phyloP scores from a whole-genome alignment of 2,888 invertebrate genomes.

The Petrolisthes cinctipes region DNA sequence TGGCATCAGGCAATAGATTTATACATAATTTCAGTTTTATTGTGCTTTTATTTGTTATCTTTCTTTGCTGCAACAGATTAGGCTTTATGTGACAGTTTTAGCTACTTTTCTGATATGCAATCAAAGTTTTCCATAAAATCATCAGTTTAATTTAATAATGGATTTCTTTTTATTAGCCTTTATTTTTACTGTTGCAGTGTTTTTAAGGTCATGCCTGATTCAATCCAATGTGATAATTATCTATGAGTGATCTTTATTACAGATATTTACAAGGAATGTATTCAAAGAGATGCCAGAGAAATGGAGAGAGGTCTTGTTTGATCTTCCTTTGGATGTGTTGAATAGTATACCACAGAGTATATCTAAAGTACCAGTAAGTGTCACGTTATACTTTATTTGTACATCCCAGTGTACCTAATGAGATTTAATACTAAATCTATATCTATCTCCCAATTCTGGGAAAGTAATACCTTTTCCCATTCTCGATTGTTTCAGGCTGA shows the following conservation, averaged over 20 bases:
- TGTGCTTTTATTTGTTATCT: no score
- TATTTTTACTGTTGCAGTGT: no score
- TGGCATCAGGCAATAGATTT: no score
- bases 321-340: slow-evolving; percentile 24
- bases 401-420: background rate
- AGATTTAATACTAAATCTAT: background rate
- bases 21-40: no score
- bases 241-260: background rate
- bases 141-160: no score
- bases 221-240: background rate
- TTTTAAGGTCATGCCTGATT: no score
- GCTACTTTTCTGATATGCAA: no score
- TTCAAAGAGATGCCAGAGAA: slow-evolving; percentile 41
- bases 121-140: no score
- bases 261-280: slow-evolving; percentile 42
- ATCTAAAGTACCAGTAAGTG: background rate
- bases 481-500: slow-evolving; percentile 5
- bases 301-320: slow-evolving; percentile 18
- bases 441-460: background rate
- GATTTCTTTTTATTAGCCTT: no score
- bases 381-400: background rate
- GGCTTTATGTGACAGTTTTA: no score
- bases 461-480: background rate
- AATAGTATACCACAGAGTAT: slow-evolving; percentile 21
- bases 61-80: no score